phyloP scores from a whole-genome alignment of 1,140 invertebrate species.

The Meteorus sp. region DNA sequence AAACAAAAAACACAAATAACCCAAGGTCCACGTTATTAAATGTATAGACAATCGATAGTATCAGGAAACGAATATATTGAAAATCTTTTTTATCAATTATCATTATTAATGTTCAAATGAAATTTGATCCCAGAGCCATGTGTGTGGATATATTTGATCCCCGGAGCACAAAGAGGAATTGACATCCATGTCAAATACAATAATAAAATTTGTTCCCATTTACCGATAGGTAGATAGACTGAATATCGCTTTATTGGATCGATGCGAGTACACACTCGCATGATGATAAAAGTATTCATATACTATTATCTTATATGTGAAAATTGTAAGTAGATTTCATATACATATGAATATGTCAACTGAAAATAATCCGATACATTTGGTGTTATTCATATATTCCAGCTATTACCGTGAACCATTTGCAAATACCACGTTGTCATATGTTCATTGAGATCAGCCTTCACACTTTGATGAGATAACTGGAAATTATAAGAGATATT shows the following conservation, averaged over 20 bases:
- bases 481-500: conserved; percentile 6
- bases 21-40: conserved; percentile 24
- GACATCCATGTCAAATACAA: too few species aligned
- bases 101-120: too few species aligned
- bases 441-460: conserved; percentile 14
- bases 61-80: not conserved
- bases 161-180: too few species aligned
- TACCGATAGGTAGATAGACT: too few species aligned
- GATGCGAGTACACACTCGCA: too few species aligned
- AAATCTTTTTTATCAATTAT: conserved; percentile 5
- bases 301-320: too few species aligned
- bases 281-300: too few species aligned
- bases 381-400: too few species aligned
- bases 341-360: conserved; percentile 26
- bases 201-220: too few species aligned
- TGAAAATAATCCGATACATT: conserved; percentile 22
- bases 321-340: conserved; percentile 36
- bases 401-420: conserved; percentile 29
- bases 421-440: conserved; percentile 1
- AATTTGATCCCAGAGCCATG: too few species aligned
- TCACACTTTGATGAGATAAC: conserved; percentile 29
- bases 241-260: too few species aligned
- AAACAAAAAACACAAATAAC: not conserved
- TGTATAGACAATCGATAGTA: conserved; percentile 24
- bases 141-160: too few species aligned